These are phyloP conservation scores for Microplitis manilae DNA, from an alignment of 2,888 invertebrate genomes.

Conservation along the genomic window DNA sequence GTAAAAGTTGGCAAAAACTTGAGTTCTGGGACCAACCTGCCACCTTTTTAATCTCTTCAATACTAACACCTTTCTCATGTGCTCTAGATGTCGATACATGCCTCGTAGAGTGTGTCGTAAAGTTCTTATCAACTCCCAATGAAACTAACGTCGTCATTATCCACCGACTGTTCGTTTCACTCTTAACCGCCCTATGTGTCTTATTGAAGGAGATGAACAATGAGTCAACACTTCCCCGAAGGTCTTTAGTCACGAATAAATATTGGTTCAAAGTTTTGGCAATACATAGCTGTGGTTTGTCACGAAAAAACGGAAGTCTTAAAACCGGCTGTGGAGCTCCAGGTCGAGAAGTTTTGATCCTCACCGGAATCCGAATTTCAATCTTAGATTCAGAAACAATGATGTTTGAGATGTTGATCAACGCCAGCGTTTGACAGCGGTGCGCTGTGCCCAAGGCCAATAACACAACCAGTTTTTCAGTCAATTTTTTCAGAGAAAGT, in stretches of 20 bases:
- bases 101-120: constrained; percentile 38
- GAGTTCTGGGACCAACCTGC: constrained; percentile 37
- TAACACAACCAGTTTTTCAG: constrained; percentile 29
- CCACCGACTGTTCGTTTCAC: constrained; percentile 37
- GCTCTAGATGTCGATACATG: constrained; percentile 44
- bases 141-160: constrained; percentile 19
- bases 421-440: constrained; percentile 38
- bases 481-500: constrained; percentile 23
- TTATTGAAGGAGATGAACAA: constrained; percentile 39
- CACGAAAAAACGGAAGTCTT: constrained; percentile 25
- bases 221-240: constrained; percentile 22
- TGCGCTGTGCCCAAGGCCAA: constrained; percentile 40
- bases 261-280: constrained; percentile 29
- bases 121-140: constrained; percentile 18
- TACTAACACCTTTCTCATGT: constrained; percentile 25
- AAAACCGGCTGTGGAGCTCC: constrained; percentile 20
- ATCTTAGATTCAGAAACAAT: not conserved
- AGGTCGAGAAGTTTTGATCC: constrained; percentile 18
- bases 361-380: constrained; percentile 19
- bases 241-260: constrained; percentile 15
- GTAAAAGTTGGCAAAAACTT: constrained; percentile 33
- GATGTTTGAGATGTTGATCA: constrained; percentile 39
- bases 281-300: constrained; percentile 30
- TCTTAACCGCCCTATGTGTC: constrained; percentile 28
- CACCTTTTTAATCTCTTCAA: constrained; percentile 34